These are phyloP conservation scores for Onthophagus taurus DNA, from an alignment of 1,140 invertebrate genomes.

Conservation along the genomic window DNA sequence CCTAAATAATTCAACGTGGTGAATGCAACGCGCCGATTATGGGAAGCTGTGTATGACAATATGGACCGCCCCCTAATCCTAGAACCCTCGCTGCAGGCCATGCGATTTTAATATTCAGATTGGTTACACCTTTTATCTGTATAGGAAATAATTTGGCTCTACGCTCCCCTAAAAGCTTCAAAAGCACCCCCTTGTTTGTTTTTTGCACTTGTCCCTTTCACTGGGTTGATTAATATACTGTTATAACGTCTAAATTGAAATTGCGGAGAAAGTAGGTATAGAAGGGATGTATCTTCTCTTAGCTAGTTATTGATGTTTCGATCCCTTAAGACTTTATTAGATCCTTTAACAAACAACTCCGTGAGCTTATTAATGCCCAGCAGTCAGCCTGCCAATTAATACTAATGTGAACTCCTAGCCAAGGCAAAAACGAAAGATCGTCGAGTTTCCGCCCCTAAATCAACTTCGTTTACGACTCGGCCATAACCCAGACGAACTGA, in stretches of 20 bases:
- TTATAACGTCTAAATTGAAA: slow-evolving; percentile 14
- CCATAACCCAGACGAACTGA: slow-evolving; percentile 22
- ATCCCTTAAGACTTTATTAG: too few relatives aligned
- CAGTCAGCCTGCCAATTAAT: too few relatives aligned
- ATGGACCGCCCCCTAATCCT: slow-evolving; percentile 21
- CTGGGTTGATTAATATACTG: slow-evolving; percentile 28
- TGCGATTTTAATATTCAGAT: slow-evolving; percentile 38
- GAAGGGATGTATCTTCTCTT: too few relatives aligned
- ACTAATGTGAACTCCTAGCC: too few relatives aligned
- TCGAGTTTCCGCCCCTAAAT: too few relatives aligned
- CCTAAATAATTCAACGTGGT: slow-evolving; percentile 24
- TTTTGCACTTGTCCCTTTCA: slow-evolving; percentile 38
- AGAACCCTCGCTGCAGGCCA: slow-evolving; percentile 13
- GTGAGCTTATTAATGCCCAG: too few relatives aligned
- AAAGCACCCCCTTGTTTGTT: slow-evolving; percentile 32
- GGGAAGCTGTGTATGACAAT: slow-evolving; percentile 36
- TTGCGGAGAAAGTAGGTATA: not conserved
- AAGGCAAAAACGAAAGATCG: too few relatives aligned
- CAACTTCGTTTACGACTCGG: too few relatives aligned
- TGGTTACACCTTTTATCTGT: slow-evolving; percentile 40
- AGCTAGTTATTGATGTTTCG: too few relatives aligned
- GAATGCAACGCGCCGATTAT: slow-evolving; percentile 28
- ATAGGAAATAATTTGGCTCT: slow-evolving; percentile 36
- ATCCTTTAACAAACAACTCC: too few relatives aligned
- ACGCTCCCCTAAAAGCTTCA: slow-evolving; percentile 24